These are phyloP conservation scores for Ganaspis sp. DNA, from an alignment of 1,140 invertebrate species.

Conservation along the genomic window DNA sequence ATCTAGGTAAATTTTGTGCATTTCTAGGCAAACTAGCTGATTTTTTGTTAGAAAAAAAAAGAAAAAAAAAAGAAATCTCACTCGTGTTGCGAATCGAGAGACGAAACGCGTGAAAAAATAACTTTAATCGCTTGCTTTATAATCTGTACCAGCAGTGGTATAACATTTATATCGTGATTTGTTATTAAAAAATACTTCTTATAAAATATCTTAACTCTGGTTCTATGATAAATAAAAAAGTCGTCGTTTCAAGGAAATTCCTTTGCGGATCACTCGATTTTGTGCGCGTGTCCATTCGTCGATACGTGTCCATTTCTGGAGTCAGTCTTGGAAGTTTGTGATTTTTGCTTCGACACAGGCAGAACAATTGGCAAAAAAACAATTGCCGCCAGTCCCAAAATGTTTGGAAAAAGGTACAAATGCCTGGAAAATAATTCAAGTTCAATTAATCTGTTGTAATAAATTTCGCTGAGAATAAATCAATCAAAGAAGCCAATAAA, in stretches of 20 bases:
- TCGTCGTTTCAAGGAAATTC: not conserved
- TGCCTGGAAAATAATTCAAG: conserved; percentile 67
- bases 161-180: conserved; percentile 55
- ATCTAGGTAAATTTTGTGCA: not conserved
- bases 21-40: not conserved
- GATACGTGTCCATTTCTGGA: conserved; percentile 39
- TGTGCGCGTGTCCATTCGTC: conserved; percentile 55
- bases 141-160: conserved; percentile 38
- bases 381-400: conserved; percentile 77
- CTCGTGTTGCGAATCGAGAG: not conserved
- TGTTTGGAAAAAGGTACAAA: conserved; percentile 79
- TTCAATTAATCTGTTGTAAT: not conserved
- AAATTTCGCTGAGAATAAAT: no score
- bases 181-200: conserved; percentile 51
- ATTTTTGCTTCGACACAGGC: conserved; percentile 37
- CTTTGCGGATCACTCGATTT: conserved; percentile 37
- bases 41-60: not conserved
- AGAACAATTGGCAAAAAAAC: conserved; percentile 74
- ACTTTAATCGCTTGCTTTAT: not conserved
- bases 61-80: no score
- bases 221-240: conserved; percentile 17
- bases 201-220: conserved; percentile 56
- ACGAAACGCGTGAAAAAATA: not conserved
- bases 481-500: no score
- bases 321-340: not conserved